phyloP scores from a whole-genome alignment of 2,888 invertebrate species.

The Volucella inanis region DNA sequence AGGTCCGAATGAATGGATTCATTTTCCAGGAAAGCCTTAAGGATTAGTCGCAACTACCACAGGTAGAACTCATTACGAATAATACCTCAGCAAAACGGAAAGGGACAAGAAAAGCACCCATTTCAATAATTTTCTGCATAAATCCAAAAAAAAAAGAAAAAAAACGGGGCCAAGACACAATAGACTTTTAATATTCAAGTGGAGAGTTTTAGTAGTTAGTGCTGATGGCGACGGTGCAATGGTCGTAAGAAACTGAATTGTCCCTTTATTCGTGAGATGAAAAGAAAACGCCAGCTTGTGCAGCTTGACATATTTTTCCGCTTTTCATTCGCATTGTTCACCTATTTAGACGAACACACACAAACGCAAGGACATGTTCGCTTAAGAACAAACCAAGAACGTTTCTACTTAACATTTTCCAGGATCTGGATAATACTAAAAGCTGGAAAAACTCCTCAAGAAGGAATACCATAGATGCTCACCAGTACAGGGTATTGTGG shows the following conservation, averaged over 20 bases:
- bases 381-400: constrained; percentile 10
- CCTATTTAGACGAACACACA: constrained; percentile 27
- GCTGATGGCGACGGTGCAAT: background rate
- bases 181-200: constrained; percentile 56
- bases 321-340: constrained; percentile 49
- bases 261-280: background rate
- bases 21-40: constrained; percentile 27
- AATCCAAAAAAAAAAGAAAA: constrained; percentile 1
- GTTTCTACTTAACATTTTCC: constrained; percentile 60
- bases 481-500: constrained; percentile 25
- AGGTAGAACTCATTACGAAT: constrained; percentile 53
- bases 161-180: constrained; percentile 41
- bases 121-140: constrained; percentile 57
- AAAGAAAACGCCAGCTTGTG: constrained; percentile 30
- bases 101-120: constrained; percentile 15
- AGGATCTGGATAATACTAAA: constrained; percentile 35
- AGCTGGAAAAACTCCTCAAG: constrained; percentile 2
- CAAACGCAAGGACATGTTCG: background rate
- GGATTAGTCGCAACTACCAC: constrained; percentile 43
- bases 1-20: background rate
- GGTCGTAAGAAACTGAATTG: background rate
- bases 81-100: too few relatives aligned
- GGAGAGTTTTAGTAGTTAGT: background rate
- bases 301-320: constrained; percentile 63
- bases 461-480: background rate